A percentile compares a stretch with the other conserved stretches of the same genome.
Evolutionary conservation across 1,140 invertebrate genomes (phyloP).

Genomic region (Leptopilina boulardi): DNA sequence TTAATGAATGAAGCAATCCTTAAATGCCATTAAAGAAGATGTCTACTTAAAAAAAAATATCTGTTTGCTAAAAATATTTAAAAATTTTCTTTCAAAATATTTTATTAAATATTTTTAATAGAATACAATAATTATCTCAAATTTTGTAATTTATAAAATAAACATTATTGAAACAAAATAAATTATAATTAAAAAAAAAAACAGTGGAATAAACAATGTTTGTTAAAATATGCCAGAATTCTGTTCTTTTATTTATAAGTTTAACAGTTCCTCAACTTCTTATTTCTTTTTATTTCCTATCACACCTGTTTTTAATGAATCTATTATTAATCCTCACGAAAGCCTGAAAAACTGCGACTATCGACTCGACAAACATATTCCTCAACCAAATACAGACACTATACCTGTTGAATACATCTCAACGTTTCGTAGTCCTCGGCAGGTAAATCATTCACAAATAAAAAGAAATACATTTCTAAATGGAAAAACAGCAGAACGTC

Average conservation of each 20-base stretch:
- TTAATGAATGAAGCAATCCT: constrained; percentile 12
- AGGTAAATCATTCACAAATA: not conserved
- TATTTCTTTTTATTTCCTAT: not conserved
- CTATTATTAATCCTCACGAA: constrained; percentile 2
- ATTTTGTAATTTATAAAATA: too few relatives aligned
- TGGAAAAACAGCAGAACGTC: too few relatives aligned
- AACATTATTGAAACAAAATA: not conserved
- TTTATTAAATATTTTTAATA: too few relatives aligned
- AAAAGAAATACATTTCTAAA: not conserved
- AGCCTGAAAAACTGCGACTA: constrained; percentile 7
- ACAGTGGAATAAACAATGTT: not conserved
- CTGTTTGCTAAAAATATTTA: not conserved
- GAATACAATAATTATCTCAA: too few relatives aligned
- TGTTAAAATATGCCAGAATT: not conserved
- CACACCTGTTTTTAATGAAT: constrained; percentile 4
- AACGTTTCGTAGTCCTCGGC: not conserved
- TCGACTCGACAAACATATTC: not conserved
- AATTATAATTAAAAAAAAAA: not conserved
- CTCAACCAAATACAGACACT: not conserved
- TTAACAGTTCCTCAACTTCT: not conserved
- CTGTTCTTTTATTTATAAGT: constrained; percentile 2
- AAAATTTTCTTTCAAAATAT: too few relatives aligned
- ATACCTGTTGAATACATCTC: not conserved
- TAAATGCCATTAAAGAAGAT: not conserved
- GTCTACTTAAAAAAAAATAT: not conserved